phyloP scores from a whole-genome alignment of 2,113 vertebrate genomes.

The Apistogramma diplotaenia region DNA sequence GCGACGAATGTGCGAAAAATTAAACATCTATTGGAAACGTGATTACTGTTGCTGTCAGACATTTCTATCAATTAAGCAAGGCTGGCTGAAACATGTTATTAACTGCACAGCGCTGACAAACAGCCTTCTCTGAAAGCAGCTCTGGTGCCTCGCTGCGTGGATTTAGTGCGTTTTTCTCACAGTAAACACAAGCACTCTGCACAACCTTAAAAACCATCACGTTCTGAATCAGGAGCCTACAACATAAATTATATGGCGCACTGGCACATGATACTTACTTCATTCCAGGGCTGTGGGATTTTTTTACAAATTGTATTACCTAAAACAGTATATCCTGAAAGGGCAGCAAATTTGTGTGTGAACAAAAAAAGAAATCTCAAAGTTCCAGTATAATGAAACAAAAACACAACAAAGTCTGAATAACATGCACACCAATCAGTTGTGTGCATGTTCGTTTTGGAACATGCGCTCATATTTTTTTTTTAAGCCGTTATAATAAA shows the following conservation, averaged over 20 bases:
- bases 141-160: slow-evolving; percentile 11
- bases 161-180: background rate
- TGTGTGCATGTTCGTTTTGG: background rate
- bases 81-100: slow-evolving; percentile 1
- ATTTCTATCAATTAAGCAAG: background rate
- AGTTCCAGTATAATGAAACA: background rate
- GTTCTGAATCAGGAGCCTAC: background rate
- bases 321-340: background rate
- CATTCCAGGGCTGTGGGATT: background rate
- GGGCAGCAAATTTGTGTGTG: background rate
- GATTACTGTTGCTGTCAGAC: background rate
- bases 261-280: background rate
- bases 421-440: background rate
- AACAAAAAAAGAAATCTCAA: background rate
- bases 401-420: background rate
- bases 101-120: slow-evolving; percentile 3
- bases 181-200: slow-evolving; percentile 8
- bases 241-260: background rate
- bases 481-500: background rate
- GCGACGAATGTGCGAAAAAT: background rate
- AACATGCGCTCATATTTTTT: background rate
- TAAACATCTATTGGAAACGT: background rate
- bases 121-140: background rate
- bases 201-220: background rate
- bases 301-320: too few species aligned